These are phyloP conservation scores for Telenomus remus DNA, from an alignment of 1,140 invertebrate genomes.

Conservation along the genomic window DNA sequence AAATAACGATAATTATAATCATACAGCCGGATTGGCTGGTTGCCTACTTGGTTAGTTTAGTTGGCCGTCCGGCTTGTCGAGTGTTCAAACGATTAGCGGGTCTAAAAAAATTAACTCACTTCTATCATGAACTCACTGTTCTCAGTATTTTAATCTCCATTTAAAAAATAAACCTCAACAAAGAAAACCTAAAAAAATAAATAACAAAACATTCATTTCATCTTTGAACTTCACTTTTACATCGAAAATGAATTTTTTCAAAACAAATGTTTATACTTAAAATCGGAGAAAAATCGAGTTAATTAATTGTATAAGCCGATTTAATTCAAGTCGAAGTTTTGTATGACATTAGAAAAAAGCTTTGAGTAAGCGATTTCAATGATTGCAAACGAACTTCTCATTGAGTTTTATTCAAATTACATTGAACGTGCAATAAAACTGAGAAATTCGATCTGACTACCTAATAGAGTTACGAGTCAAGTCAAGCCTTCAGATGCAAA, in stretches of 20 bases:
- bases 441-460: slow-evolving; percentile 6
- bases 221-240: too few species aligned
- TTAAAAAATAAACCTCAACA: too few species aligned
- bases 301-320: too few species aligned
- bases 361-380: too few species aligned
- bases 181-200: too few species aligned
- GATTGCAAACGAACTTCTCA: too few species aligned
- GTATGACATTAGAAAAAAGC: not conserved
- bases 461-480: slow-evolving; percentile 7
- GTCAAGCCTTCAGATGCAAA: slow-evolving; percentile 1
- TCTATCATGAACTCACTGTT: slow-evolving; percentile 15
- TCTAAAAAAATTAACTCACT: slow-evolving; percentile 14
- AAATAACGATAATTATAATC: slow-evolving; percentile 53
- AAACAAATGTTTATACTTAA: too few species aligned
- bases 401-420: too few species aligned
- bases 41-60: slow-evolving; percentile 29
- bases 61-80: slow-evolving; percentile 2
- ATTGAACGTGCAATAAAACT: not conserved
- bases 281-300: not conserved
- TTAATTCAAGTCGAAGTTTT: too few species aligned
- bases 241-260: too few species aligned
- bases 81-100: slow-evolving; percentile 15
- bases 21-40: slow-evolving; percentile 43
- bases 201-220: too few species aligned
- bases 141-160: slow-evolving; percentile 1